Evolutionary conservation across 92 coral and sea anemone species (phyloP).

Genomic region (Pocillopora meandrina): DNA sequence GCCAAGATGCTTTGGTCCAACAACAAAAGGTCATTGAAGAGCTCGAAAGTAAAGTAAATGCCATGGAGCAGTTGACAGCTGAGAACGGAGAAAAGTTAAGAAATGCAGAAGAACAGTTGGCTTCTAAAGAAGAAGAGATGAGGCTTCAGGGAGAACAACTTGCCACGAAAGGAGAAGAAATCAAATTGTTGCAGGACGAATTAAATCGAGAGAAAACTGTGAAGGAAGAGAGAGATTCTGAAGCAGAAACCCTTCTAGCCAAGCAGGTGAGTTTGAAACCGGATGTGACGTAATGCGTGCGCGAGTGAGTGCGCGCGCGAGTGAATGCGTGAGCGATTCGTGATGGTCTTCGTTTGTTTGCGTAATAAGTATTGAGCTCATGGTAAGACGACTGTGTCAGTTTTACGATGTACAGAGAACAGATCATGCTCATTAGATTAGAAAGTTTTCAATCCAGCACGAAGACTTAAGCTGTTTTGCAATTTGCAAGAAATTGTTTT

Average conservation of each 20-base stretch:
- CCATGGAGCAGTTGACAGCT: constrained; percentile 24
- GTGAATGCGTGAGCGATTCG: not conserved
- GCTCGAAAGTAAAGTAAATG: constrained; percentile 45
- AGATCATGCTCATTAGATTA: not conserved
- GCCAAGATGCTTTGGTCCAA: constrained; percentile 39
- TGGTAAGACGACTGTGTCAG: not conserved
- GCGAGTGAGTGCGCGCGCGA: not conserved
- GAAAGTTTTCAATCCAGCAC: no score
- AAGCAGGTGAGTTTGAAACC: constrained; percentile 22
- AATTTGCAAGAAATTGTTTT: no score
- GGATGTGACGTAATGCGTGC: constrained; percentile 13
- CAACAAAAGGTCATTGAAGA: constrained; percentile 40
- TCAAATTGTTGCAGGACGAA: constrained; percentile 68
- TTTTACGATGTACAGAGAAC: not conserved
- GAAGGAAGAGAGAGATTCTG: constrained; percentile 33
- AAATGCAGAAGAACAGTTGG: constrained; percentile 27
- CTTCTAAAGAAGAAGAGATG: constrained; percentile 45
- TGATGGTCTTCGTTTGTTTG: constrained; percentile 3
- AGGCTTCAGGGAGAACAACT: constrained; percentile 37
- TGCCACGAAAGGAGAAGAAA: constrained; percentile 51
- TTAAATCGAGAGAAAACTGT: constrained; percentile 59
- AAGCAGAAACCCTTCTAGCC: constrained; percentile 13
- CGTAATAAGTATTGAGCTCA: not conserved
- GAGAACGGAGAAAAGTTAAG: constrained; percentile 43
- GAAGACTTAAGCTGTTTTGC: no score